Evolutionary conservation across 64 coral and sea anemone genomes (phyloP), one percentile per base, ranked within the genome.

Genomic region (Platygyra sinensis): DNA sequence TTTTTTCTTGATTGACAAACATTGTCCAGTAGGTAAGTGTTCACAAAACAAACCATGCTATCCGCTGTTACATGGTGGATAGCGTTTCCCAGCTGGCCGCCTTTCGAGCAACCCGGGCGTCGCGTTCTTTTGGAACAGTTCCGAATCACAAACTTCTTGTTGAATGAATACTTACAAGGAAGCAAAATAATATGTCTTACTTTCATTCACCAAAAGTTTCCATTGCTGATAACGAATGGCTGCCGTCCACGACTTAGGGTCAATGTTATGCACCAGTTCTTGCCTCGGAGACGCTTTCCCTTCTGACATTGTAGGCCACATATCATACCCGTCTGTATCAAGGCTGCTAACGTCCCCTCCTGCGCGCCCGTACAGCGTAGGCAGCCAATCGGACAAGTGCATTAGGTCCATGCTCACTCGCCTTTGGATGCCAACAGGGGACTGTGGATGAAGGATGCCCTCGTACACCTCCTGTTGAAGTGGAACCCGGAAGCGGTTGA

Each of bases 141-240:
- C 6, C 0, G 3, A 46, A 46, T 46, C 42, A 46, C 42, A 2
- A 46, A 46, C 5, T 46, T 8, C 42, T 46, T 5, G 42, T 46
- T 5, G 42, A 46, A 10, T 19, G 20, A 77, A 24, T 11, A 49
- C 20, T 46, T 20, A 42, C 33, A 28, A 38, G 24, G 38, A 72
- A 39, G 6, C 24, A 76, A 77, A 18, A 46, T 0, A 46, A 46
- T 0, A 46, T 32, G 15, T 80, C 92, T 83, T 38, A 93, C 92
- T 89, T 52, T 83, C 79, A 89, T 94, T 94, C 27, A 89, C 92
- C 50, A 94, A 36, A 24, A 94, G 79, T 89, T 94, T 94, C 92
- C 92, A 94, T 38, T 94, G 73, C 30, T 67, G 30, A 42, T 83
- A 94, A 75, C 92, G 92, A 7, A 89, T 42, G 0, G 92, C 92